A percentile compares a stretch with the other conserved stretches of the same genome.
phyloP scores from a whole-genome alignment of 2,113 vertebrate species.

The Erythrolamprus reginae region DNA sequence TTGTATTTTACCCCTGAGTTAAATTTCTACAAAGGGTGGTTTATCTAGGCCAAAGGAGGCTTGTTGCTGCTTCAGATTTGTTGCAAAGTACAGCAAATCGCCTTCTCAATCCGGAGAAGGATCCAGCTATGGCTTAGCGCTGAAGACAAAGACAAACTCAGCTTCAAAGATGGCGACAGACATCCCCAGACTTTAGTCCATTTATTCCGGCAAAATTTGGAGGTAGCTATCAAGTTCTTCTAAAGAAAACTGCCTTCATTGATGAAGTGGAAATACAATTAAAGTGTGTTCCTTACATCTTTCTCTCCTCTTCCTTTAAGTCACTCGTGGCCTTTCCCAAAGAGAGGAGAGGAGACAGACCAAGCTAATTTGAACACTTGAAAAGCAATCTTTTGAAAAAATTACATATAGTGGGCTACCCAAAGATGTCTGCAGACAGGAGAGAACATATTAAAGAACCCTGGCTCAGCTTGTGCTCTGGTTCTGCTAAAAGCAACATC shows the following conservation, averaged over 20 bases:
- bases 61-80: neutral
- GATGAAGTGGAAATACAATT: conserved; percentile 2
- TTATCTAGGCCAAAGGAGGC: neutral
- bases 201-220: neutral
- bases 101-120: neutral
- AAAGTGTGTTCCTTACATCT: neutral
- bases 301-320: neutral
- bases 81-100: neutral
- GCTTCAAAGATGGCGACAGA: neutral
- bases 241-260: neutral
- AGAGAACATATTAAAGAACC: neutral
- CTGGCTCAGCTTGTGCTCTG: neutral
- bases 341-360: no score
- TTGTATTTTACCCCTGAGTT: neutral
- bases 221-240: neutral
- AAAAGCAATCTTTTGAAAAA: neutral
- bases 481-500: conserved; percentile 24
- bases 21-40: neutral
- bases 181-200: neutral
- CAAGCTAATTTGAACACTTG: neutral
- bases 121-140: neutral
- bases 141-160: neutral
- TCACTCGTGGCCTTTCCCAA: neutral
- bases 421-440: neutral
- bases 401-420: neutral